Conservation (phyloP, 2,888 invertebrate species). For the Candidula unifasciata region DNA sequence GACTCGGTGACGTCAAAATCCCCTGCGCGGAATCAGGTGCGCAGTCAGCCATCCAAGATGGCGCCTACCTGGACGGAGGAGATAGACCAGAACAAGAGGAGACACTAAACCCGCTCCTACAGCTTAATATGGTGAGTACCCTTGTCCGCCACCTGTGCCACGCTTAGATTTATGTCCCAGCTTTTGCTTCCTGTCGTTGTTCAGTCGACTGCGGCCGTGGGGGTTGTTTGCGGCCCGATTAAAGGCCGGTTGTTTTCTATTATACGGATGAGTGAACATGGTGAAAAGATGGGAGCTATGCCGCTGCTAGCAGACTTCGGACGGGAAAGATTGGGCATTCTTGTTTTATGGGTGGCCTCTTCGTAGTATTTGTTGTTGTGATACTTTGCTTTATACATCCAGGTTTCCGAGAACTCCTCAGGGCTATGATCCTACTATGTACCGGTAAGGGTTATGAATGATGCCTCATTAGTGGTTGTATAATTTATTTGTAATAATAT, state of each 20-base stretch:
- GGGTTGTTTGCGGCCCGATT: background rate
- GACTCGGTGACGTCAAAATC: conserved; percentile 54
- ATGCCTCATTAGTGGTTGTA: too few species aligned
- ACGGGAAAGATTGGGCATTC: too few species aligned
- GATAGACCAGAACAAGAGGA: background rate
- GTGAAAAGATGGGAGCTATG: too few species aligned
- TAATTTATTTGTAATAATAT: too few species aligned
- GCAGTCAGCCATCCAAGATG: conserved; percentile 55
- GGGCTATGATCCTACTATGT: too few species aligned
- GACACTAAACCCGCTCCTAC: background rate
- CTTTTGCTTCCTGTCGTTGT: background rate
- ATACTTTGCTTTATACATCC: too few species aligned
- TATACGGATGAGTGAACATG: conserved; percentile 14
- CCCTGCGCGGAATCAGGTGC: conserved; percentile 57
- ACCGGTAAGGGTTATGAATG: too few species aligned
- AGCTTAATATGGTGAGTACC: conserved; percentile 21
- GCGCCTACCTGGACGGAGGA: conserved; percentile 53
- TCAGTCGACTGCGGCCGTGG: background rate
- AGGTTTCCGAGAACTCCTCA: too few species aligned
- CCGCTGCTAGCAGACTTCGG: too few species aligned
- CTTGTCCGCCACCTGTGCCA: background rate
- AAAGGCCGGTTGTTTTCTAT: conserved; percentile 32
- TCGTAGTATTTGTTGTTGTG: too few species aligned
- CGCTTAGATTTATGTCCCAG: background rate
- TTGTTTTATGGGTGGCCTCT: too few species aligned